Conservation (phyloP, 2,888 invertebrate genomes). For the Mesoligia furuncula region DNA sequence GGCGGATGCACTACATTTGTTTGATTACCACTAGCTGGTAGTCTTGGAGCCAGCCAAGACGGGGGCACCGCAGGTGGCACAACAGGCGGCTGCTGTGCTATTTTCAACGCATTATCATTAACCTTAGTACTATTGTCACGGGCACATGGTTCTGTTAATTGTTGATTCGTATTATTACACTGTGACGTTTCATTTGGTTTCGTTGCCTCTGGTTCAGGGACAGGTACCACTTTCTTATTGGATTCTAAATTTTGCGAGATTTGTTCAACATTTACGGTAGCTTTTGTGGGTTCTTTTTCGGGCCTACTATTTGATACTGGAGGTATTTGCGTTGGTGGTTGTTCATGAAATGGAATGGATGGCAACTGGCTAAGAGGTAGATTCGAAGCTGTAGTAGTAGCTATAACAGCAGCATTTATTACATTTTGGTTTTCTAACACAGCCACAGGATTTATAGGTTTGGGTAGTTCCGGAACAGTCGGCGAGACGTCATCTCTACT, state of each 20-base stretch:
- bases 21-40: constrained; percentile 65
- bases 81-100: constrained; percentile 73
- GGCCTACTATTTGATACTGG: constrained; percentile 68
- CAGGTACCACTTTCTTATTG: constrained; percentile 53
- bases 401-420: constrained; percentile 58
- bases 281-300: constrained; percentile 54
- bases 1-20: constrained; percentile 75
- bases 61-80: constrained; percentile 85
- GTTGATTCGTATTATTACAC: constrained; percentile 62
- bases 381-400: constrained; percentile 70
- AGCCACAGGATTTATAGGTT: constrained; percentile 60
- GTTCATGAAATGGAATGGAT: constrained; percentile 82
- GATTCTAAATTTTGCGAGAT: constrained; percentile 59
- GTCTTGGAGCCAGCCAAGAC: constrained; percentile 81
- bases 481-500: constrained; percentile 85
- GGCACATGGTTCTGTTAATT: constrained; percentile 58
- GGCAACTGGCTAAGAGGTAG: constrained; percentile 81
- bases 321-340: constrained; percentile 71
- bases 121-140: constrained; percentile 63
- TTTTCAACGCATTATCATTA: constrained; percentile 67
- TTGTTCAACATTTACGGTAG: constrained; percentile 59
- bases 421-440: constrained; percentile 54
- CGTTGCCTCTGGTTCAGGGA: constrained; percentile 59
- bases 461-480: constrained; percentile 68
- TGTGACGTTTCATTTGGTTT: constrained; percentile 57